Evolutionary conservation across 2,113 vertebrate species (phyloP), one percentile per base, ranked within the genome.

Genomic region (Calypte anna): DNA sequence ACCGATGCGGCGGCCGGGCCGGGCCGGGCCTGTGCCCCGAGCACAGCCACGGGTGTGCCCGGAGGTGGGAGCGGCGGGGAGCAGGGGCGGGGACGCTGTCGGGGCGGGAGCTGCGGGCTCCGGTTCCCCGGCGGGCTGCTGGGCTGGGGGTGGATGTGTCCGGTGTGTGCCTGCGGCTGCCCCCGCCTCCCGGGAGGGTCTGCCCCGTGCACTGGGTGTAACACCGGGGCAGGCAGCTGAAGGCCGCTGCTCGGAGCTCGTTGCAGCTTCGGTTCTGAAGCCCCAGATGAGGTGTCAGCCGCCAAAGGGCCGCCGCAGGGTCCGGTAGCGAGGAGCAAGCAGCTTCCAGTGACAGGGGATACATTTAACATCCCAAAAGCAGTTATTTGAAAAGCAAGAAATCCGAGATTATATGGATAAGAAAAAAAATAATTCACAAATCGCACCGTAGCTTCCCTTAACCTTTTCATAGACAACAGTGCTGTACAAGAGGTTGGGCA

Each of bases 221-320:
- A 25, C 51, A 10, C 51, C 13, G 13, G 23, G 55, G 4, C 2
- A 2, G 21, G 44, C 66, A 0, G 55, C 3, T 9, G 44, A 5
- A 57, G 83, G 80, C 87, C 30, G 23, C 80, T 2, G 40, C 6
- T 10, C 40, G 40, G 1, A 8, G 48, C 15, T 0, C 17, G 2
- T 38, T 18, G 8, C 19, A 2, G 2, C 3, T 12, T 38, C 30
- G 6, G 53, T 21, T 16, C 6, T 5, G 63, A 4, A 63, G 58
- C 73, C 50, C 43, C 12, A 0, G 4, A 14, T 5, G 1, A 6
- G 44, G 59, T 4, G 62, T 0, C 63, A 1, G 31, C 15, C 43
- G 1, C 20, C 46, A 3, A 24, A 9, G n/a, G 27, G 78, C 82
- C 76, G 0, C 1, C 5, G 21, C 68, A 8, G n/a, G 13, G 33